Evolutionary conservation across 1,140 invertebrate species (phyloP), one percentile per base, ranked within the genome.

Genomic region (Dendroctonus ponderosae): DNA sequence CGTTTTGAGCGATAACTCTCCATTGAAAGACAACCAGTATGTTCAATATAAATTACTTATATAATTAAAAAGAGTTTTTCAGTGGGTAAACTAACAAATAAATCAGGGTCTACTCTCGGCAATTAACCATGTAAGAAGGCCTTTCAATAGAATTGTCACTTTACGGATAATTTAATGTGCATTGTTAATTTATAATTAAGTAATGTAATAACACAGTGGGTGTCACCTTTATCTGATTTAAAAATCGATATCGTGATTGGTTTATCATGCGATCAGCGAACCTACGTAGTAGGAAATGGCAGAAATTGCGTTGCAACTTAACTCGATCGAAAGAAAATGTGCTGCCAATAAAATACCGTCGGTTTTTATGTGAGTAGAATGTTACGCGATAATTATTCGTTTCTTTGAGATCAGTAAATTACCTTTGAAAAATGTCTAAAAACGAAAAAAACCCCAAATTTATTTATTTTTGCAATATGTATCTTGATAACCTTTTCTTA

Each of bases 231-330:
- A 63, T 63, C 51, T 12, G 15, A 44, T 54, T 53, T 63, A 52
- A 54, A 62, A 63, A 53, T 53, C 51, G 43, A 26, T n/a, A 63
- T 63, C 50, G 51, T 54, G 61, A 63, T 63, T 63, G 61, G 61
- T 38, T 54, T 63, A 63, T 63, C 51, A 41, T 52, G 12, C 8
- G 40, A 37, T 54, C 50, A 38, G 7, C 11, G 9, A 37, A 37
- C 42, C 15, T 53, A 54, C 51, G 39, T 63, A 52, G 40, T 54
- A 53, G 61, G 41, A 63, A 63, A 63, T 61, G 7, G 46, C 15
- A 53, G 40, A 53, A 44, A 63, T 44, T 63, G 43, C 51, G 50
- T 63, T 26, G 12, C 26, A 26, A 44, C 46, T 59, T 9, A 59
- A 38, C 14, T n/a, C 7, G 43, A 5, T 41, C 15, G 15, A 58